These are phyloP conservation scores for Barnardius zonarius DNA, from an alignment of 2,113 vertebrate genomes.

Conservation along the genomic window DNA sequence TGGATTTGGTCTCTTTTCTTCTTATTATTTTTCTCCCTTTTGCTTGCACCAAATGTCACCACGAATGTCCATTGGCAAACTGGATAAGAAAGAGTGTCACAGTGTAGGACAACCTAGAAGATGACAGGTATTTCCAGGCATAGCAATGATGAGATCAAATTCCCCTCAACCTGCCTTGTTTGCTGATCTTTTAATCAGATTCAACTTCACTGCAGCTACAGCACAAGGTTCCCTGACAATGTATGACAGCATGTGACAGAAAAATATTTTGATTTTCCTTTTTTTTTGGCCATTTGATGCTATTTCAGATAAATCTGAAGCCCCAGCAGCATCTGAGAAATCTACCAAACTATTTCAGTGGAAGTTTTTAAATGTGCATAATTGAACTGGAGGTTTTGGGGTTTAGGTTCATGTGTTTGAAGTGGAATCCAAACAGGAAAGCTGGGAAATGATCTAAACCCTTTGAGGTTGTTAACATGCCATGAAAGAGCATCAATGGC, in stretches of 20 bases:
- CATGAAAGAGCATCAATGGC: not conserved
- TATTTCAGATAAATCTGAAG: conserved; percentile 59
- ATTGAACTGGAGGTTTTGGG: not conserved
- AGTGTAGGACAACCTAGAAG: conserved; percentile 31
- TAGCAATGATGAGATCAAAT: conserved; percentile 73
- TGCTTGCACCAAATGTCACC: conserved; percentile 54
- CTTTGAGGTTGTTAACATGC: conserved; percentile 44
- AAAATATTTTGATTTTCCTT: conserved; percentile 67
- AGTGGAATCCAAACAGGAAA: conserved; percentile 29
- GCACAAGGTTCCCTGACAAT: conserved; percentile 67
- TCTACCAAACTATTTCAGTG: not conserved
- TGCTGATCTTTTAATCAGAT: conserved; percentile 78
- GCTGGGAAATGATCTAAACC: conserved; percentile 17
- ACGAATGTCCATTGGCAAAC: conserved; percentile 62
- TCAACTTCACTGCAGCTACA: conserved; percentile 66
- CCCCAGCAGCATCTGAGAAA: not conserved
- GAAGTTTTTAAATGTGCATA: conserved; percentile 4
- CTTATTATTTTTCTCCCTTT: not conserved
- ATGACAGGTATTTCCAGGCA: conserved; percentile 77
- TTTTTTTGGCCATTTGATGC: conserved; percentile 48
- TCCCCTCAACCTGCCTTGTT: conserved; percentile 78
- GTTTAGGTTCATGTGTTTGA: not conserved
- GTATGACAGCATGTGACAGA: conserved; percentile 74
- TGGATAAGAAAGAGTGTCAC: conserved; percentile 65
- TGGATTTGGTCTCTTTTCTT: not conserved